phyloP scores from a whole-genome alignment of 2,888 invertebrate genomes.

The Amphipyra tragopoginis region DNA sequence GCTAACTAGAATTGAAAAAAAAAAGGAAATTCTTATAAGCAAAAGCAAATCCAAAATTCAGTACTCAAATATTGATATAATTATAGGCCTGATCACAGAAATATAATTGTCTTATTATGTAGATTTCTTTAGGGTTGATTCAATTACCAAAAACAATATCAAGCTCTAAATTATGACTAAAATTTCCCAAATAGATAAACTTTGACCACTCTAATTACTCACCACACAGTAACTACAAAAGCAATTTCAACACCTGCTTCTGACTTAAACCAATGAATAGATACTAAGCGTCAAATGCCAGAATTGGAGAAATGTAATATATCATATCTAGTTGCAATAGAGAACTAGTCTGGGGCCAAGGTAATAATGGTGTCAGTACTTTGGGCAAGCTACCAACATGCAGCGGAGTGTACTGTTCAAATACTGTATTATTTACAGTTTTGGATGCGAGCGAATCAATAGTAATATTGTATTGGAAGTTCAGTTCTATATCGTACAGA shows the following conservation, averaged over 20 bases:
- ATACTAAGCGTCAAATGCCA: constrained; percentile 9
- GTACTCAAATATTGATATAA: too few species aligned
- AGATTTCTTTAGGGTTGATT: too few species aligned
- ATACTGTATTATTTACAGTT: constrained; percentile 52
- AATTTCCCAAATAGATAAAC: too few species aligned
- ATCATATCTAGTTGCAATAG: constrained; percentile 25
- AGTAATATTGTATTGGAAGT: constrained; percentile 35
- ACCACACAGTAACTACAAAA: too few species aligned
- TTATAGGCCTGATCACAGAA: too few species aligned
- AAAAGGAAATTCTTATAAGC: too few species aligned
- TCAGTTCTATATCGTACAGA: constrained; percentile 4
- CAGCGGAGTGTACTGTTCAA: constrained; percentile 40
- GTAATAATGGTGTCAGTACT: constrained; percentile 53
- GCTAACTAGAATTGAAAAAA: too few species aligned
- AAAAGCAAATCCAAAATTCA: too few species aligned
- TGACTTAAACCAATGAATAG: background rate
- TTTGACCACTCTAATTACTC: too few species aligned
- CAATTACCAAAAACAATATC: too few species aligned
- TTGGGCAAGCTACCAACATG: constrained; percentile 54
- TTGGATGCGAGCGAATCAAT: constrained; percentile 25
- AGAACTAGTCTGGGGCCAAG: constrained; percentile 26
- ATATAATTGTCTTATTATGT: too few species aligned
- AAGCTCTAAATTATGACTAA: too few species aligned
- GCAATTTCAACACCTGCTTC: background rate
- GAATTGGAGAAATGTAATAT: constrained; percentile 14